Evolutionary conservation across 1,140 invertebrate genomes (phyloP).

Genomic region (Rhagoletis zephyria): DNA sequence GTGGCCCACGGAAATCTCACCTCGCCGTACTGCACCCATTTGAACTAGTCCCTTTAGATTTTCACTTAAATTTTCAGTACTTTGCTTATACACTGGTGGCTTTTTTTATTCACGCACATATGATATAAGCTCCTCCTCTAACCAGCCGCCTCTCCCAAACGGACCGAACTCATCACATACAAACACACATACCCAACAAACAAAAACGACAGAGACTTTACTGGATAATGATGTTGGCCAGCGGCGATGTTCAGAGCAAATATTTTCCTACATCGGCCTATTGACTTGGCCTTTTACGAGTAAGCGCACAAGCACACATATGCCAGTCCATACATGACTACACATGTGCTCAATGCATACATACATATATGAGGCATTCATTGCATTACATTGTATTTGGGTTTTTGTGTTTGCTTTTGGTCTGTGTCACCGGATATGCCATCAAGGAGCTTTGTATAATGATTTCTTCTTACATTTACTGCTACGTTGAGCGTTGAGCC

Average conservation of each 20-base stretch:
- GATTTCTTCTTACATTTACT: slow-evolving; percentile 34
- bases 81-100: not conserved
- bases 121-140: not conserved
- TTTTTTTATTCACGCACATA: not conserved
- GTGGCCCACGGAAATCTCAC: too few species aligned
- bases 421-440: slow-evolving; percentile 44
- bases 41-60: too few species aligned
- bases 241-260: not conserved
- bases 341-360: not conserved
- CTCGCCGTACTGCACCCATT: too few species aligned
- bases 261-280: not conserved
- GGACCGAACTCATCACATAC: too few species aligned
- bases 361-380: not conserved
- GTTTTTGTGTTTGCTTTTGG: not conserved
- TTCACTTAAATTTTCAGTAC: too few species aligned
- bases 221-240: slow-evolving; percentile 35
- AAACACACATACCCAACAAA: not conserved
- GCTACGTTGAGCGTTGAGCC: not conserved
- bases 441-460: slow-evolving; percentile 19
- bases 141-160: not conserved
- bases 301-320: not conserved
- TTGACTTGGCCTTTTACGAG: slow-evolving; percentile 7
- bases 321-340: not conserved
- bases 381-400: not conserved
- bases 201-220: not conserved